Percentiles rank a stretch among this genome's conserved stretches.
phyloP scores from a whole-genome alignment of 2,888 invertebrate species.

The Hipparchia sbordonii region DNA sequence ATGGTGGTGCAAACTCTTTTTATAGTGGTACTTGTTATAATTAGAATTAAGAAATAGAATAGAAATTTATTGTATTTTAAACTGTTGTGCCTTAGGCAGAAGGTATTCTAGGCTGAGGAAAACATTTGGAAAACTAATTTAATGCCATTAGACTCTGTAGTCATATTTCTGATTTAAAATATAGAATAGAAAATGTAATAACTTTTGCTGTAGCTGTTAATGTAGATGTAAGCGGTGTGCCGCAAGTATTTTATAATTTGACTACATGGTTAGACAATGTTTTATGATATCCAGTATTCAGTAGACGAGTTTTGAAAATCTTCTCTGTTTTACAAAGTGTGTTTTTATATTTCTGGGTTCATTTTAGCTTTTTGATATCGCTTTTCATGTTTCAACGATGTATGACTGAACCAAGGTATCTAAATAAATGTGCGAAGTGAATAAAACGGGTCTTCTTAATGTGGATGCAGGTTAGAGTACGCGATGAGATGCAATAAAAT shows the following conservation, averaged over 20 bases:
- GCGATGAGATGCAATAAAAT: constrained; percentile 10
- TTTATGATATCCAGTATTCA: constrained; percentile 54
- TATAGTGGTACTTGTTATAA: constrained; percentile 61
- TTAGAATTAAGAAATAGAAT: constrained; percentile 70
- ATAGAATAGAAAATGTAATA: constrained; percentile 64
- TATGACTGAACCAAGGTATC: constrained; percentile 71
- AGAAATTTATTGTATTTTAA: constrained; percentile 54
- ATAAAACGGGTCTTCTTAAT: not conserved
- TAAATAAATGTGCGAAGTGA: constrained; percentile 2
- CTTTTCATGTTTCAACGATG: constrained; percentile 70
- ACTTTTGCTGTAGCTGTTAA: constrained; percentile 60
- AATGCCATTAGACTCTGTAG: constrained; percentile 40
- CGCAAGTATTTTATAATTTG: constrained; percentile 55
- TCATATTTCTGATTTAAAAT: constrained; percentile 39
- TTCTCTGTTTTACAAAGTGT: constrained; percentile 44
- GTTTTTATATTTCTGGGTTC: constrained; percentile 57
- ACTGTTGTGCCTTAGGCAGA: constrained; percentile 67
- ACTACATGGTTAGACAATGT: constrained; percentile 45
- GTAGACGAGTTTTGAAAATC: constrained; percentile 57
- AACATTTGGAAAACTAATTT: constrained; percentile 32
- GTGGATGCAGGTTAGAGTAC: not conserved
- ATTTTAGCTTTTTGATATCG: constrained; percentile 73
- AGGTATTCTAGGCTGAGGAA: constrained; percentile 43
- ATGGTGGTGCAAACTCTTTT: constrained; percentile 81
- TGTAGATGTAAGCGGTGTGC: constrained; percentile 65